Conservation (phyloP, 2,888 invertebrate genomes). For the Anodontia alba region DNA sequence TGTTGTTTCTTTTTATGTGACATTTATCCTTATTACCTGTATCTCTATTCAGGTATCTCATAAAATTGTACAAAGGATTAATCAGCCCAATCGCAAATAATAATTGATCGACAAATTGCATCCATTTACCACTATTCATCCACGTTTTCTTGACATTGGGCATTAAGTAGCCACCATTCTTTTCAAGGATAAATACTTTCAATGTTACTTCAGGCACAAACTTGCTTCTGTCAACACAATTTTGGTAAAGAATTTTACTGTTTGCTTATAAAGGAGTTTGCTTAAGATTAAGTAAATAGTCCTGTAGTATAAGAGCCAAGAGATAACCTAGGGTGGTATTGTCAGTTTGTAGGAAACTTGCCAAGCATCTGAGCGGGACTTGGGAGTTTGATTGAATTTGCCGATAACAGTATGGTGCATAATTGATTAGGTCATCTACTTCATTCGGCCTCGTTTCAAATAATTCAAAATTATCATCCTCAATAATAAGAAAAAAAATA, state of each 20-base stretch:
- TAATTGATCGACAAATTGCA: conserved; percentile 20
- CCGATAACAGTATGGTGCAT: background rate
- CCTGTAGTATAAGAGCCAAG: background rate
- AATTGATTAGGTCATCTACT: too few relatives aligned
- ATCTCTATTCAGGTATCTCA: background rate
- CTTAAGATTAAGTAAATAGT: conserved; percentile 42
- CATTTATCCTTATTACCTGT: background rate
- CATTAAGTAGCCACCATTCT: conserved; percentile 10
- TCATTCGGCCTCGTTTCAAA: too few relatives aligned
- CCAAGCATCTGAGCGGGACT: background rate
- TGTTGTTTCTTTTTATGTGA: background rate
- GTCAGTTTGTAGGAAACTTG: conserved; percentile 1
- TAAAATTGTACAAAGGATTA: conserved; percentile 19
- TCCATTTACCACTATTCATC: conserved; percentile 14
- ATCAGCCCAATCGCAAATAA: conserved; percentile 7
- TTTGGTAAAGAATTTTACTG: background rate
- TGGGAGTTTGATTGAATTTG: conserved; percentile 9
- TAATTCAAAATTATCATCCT: too few relatives aligned
- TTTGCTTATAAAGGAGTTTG: conserved; percentile 49
- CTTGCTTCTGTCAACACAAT: conserved; percentile 15
- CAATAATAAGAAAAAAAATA: too few relatives aligned
- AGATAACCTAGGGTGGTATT: background rate
- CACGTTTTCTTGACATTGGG: conserved; percentile 12
- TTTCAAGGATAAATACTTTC: conserved; percentile 11
- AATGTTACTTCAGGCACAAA: conserved; percentile 13